Base-by-base conservation (phyloP, 92 coral and sea anemone species). In the Zoanthus gigantus region DNA sequence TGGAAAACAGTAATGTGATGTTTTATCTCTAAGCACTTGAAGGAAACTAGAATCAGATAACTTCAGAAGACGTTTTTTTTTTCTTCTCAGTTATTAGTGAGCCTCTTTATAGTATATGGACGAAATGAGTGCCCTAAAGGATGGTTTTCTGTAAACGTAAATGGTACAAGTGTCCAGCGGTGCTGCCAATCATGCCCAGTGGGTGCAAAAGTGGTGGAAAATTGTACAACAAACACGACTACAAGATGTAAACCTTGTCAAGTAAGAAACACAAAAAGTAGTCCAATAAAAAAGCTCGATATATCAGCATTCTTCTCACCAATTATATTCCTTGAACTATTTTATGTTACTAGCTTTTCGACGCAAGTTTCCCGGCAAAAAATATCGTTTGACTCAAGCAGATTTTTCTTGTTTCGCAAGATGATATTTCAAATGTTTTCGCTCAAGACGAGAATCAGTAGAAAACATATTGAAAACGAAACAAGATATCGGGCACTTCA, bases 161-260 rank as follows among this genome's bases (percentile, higher is more conserved):
- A 72, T n/a, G 10, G 5, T 28, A 32, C 52, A 6, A 4, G 6
- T 17, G 15, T 2, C 28, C 54, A 16, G n/a, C 77, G 77, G n/a
- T 72, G 77, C 23, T 72, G 77, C 13, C 17, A 15, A 15, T 14
- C 54, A 1, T 72, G 77, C 14, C 77, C 77, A 4, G 28, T 14
- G 29, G 77, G 77, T 1, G 29, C 54, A 15, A 42, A 18, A 4
- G n/a, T 72, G 56, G 29, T 37, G 30, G 77, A n/a, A 18, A 10
- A 14, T 6, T 72, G 77, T 54, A 72, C 77, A 15, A 31, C 77
- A 44, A 72, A 72, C 29, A 0, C 14, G 56, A 72, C 77, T 37
- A 72, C 77, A 9, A 72, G 9, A 4, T 72, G 77, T 18, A 44
- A 12, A 8, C 77, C 77, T 44, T 72, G 77, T 52, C 77, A 72